Evolutionary conservation across 2,888 invertebrate species (phyloP).

Genomic region (Mythimna pallens): DNA sequence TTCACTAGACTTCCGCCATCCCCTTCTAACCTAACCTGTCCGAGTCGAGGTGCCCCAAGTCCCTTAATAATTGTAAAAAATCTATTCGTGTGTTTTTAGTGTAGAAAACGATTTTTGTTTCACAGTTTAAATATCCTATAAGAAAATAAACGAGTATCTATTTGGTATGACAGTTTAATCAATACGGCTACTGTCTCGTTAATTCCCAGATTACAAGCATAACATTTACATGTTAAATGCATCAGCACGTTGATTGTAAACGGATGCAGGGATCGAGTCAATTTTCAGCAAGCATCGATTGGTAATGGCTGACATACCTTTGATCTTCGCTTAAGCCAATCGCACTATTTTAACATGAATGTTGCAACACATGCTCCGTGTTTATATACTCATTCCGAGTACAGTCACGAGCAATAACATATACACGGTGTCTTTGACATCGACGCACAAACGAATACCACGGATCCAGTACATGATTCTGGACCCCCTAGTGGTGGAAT

Average conservation of each 20-base stretch:
- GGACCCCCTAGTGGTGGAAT: too few relatives aligned
- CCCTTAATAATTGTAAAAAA: too few relatives aligned
- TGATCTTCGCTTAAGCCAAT: conserved; percentile 48
- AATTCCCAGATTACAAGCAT: conserved; percentile 11
- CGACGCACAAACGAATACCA: too few relatives aligned
- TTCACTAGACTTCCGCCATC: too few relatives aligned
- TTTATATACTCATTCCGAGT: not conserved
- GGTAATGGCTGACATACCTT: conserved; percentile 28
- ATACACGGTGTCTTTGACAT: too few relatives aligned
- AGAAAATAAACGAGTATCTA: conserved; percentile 7
- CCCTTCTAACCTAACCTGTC: too few relatives aligned
- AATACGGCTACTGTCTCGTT: not conserved
- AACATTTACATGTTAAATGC: conserved; percentile 28
- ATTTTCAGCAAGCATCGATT: conserved; percentile 32
- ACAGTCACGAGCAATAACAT: too few relatives aligned
- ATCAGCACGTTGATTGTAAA: conserved; percentile 27
- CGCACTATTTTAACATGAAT: conserved; percentile 40
- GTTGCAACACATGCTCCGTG: conserved; percentile 14
- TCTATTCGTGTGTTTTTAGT: too few relatives aligned
- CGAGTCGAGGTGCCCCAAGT: too few relatives aligned
- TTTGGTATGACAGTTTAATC: conserved; percentile 22
- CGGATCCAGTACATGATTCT: too few relatives aligned
- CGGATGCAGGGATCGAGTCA: conserved; percentile 29
- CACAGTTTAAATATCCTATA: too few relatives aligned
- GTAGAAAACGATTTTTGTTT: too few relatives aligned